These are phyloP conservation scores for Hofmannophila pseudospretella DNA, from an alignment of 2,888 invertebrate species.

Conservation along the genomic window DNA sequence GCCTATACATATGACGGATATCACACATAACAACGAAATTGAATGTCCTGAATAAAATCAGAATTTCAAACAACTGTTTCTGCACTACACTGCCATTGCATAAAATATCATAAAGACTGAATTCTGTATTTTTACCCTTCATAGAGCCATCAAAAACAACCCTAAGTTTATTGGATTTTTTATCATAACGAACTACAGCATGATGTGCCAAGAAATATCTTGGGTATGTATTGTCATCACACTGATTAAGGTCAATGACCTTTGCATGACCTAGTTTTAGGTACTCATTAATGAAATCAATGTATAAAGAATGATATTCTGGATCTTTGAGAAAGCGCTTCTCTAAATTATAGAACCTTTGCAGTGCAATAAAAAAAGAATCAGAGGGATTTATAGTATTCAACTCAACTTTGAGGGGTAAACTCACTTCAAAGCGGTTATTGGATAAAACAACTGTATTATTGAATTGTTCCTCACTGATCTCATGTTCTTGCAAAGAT, in stretches of 20 bases:
- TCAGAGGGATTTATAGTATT: background rate
- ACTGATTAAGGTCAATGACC: constrained; percentile 9
- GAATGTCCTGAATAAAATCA: background rate
- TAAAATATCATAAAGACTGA: background rate
- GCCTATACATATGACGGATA: constrained; percentile 1
- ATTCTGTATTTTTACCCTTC: background rate
- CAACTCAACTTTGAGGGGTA: background rate
- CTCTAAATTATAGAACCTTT: background rate
- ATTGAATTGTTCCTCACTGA: background rate
- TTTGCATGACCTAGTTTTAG: constrained; percentile 9
- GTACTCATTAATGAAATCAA: constrained; percentile 10
- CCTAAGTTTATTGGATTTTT: background rate
- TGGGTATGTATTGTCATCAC: constrained; percentile 10
- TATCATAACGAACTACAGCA: constrained; percentile 4
- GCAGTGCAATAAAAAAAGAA: background rate
- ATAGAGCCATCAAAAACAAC: constrained; percentile 2
- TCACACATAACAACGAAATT: background rate
- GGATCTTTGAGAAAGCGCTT: background rate
- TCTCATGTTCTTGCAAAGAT: background rate
- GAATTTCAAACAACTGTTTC: constrained; percentile 1
- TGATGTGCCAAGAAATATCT: constrained; percentile 17
- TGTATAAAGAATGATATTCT: constrained; percentile 2
- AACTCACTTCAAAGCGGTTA: background rate
- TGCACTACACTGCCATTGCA: constrained; percentile 3
- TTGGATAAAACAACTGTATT: background rate